A percentile compares a stretch with the other conserved stretches of the same genome.
These are phyloP conservation scores for Phalacrocorax aristotelis DNA, from an alignment of 2,113 vertebrate species.

Conservation along the genomic window DNA sequence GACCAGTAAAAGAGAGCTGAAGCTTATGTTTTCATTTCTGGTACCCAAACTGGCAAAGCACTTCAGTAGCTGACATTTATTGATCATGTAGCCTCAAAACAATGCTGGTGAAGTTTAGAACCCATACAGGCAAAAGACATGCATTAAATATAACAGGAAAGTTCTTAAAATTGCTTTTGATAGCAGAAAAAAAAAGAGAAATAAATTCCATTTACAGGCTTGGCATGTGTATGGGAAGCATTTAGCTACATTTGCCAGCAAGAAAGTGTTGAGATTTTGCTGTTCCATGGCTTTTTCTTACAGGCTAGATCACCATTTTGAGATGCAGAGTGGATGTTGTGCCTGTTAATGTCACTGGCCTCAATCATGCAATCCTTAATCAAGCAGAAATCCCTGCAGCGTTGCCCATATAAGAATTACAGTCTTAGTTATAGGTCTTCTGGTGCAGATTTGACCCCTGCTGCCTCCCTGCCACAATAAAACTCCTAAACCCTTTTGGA, in stretches of 20 bases:
- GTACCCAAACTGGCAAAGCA: constrained; percentile 10
- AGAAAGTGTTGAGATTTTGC: not conserved
- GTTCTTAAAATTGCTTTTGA: not conserved
- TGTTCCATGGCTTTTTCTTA: not conserved
- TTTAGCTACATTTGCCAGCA: not conserved
- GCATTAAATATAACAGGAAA: not conserved
- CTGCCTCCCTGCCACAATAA: not conserved
- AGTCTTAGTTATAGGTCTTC: constrained; percentile 23
- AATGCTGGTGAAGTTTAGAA: not conserved
- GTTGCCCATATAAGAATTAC: constrained; percentile 27
- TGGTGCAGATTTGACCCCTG: constrained; percentile 37
- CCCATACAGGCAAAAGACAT: not conserved
- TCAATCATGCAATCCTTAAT: constrained; percentile 48
- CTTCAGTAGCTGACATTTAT: constrained; percentile 32
- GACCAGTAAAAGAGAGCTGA: not conserved
- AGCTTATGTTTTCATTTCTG: constrained; percentile 44
- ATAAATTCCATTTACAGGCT: not conserved
- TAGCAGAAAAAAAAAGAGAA: not conserved
- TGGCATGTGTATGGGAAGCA: not conserved
- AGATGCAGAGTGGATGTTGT: constrained; percentile 37
- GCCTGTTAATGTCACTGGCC: constrained; percentile 45
- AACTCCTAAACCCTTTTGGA: constrained; percentile 31
- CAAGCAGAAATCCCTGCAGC: constrained; percentile 59
- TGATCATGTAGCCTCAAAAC: constrained; percentile 11
- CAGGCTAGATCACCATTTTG: not conserved